Base-by-base conservation (phyloP, 2,797 vertebrate species). In the Otus scops region DNA sequence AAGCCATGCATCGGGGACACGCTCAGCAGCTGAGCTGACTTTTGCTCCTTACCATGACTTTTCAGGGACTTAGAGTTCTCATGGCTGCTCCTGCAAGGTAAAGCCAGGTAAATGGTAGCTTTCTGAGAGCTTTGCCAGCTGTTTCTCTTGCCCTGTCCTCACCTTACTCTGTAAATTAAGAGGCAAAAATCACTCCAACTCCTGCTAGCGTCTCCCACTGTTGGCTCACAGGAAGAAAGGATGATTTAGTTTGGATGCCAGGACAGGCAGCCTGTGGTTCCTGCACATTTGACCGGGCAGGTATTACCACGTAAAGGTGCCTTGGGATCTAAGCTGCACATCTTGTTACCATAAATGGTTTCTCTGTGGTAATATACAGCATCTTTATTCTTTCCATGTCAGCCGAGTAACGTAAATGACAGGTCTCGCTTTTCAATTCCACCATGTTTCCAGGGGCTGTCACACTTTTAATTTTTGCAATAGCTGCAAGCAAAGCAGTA, bases 401-500 rank as follows among this genome's bases (percentile, higher is more conserved):
- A 39, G 8, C 76, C 65, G 67, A 86, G 22, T 76, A 76, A 48
- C 79, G 74, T 77, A 79, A 95, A 80, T 91, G 94, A 70, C 91
- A 93, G 59, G 32, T 77, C 83, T 80, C 5, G 11, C 76, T 88
- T 95, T 93, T 86, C 79, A 94, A 88, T 94, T 88, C 85, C 82
- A 78, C 79, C 0, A 0, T 50, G 87, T 79, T 96, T 95, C 94
- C 95, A 92, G 91, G 59, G 83, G 76, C 89, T 91, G 88, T 79
- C 88, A 86, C 16, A 2, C 76, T 91, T 96, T 81, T 90, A 95
- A 95, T 95, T 94, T 92, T 84, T 90, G 65, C 82, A 86, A 10
- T 94, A 90, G 92, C 96, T 93, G 69, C 89, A 86, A 97, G 96
- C 88, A 64, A 73, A 94, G 73, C 65, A 79, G 76, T 86, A 90